Percentiles rank a stretch among this genome's conserved stretches.
These are phyloP conservation scores for Montipora cactus DNA, from an alignment of 64 coral and sea anemone species.

Conservation along the genomic window DNA sequence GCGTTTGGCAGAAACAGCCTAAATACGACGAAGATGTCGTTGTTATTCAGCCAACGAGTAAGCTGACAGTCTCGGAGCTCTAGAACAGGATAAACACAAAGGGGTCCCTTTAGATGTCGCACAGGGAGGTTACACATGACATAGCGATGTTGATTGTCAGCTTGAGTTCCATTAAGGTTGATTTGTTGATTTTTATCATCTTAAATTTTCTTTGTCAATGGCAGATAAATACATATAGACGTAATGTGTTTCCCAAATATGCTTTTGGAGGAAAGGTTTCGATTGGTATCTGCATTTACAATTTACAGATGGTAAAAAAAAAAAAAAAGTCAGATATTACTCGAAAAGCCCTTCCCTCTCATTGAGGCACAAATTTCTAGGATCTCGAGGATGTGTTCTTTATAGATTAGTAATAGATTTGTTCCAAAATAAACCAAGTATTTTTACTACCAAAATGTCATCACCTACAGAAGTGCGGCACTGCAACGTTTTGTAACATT, in stretches of 20 bases:
- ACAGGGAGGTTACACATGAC: conserved; percentile 76
- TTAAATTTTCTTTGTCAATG: conserved; percentile 95
- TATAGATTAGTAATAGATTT: conserved; percentile 13
- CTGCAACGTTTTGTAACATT: not conserved
- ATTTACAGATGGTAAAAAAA: not conserved
- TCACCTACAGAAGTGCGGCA: too few relatives aligned
- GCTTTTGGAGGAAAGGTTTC: conserved; percentile 42
- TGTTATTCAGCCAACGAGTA: conserved; percentile 10
- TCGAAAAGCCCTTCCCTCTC: not conserved
- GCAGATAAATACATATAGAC: conserved; percentile 89
- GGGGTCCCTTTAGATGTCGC: conserved; percentile 50
- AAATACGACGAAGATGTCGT: not conserved
- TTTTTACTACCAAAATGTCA: not conserved
- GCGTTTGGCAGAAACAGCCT: not conserved
- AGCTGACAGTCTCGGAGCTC: not conserved
- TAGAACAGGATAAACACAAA: conserved; percentile 51
- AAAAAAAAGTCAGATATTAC: too few relatives aligned
- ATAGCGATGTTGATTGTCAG: conserved; percentile 89
- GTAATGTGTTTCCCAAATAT: conserved; percentile 84
- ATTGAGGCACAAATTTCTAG: not conserved
- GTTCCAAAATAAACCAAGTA: not conserved
- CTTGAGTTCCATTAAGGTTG: conserved; percentile 84
- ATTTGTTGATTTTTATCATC: conserved; percentile 96
- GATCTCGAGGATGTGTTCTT: not conserved
- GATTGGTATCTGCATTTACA: conserved; percentile 63